A percentile compares a stretch with the other conserved stretches of the same genome.
These are phyloP conservation scores for Ochropleura plecta DNA, from an alignment of 2,888 invertebrate species.

Conservation along the genomic window DNA sequence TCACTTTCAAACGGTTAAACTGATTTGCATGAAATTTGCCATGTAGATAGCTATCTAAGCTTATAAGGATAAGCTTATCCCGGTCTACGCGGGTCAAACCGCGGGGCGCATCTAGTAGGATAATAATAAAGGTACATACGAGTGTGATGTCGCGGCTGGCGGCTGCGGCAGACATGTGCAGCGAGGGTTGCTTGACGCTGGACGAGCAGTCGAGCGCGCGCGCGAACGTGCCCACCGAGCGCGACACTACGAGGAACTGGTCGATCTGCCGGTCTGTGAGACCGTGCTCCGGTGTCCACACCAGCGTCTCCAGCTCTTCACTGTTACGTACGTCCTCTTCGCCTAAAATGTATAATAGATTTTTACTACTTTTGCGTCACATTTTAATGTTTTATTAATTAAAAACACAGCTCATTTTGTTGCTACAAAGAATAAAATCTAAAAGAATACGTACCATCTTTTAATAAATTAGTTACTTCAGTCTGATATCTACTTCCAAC, in stretches of 20 bases:
- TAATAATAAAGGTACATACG: slow-evolving; percentile 84
- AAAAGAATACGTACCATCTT: slow-evolving; percentile 91
- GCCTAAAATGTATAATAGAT: slow-evolving; percentile 82
- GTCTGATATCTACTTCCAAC: slow-evolving; percentile 99
- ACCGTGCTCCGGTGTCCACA: slow-evolving; percentile 98
- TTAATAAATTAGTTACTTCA: slow-evolving; percentile 95
- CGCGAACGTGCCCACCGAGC: slow-evolving; percentile 99
- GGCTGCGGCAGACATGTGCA: slow-evolving; percentile 99
- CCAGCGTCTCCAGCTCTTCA: slow-evolving; percentile 96
- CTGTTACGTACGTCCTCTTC: slow-evolving; percentile 92
- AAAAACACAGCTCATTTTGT: neutral
- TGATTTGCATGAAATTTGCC: too few species aligned
- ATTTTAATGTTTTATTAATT: neutral
- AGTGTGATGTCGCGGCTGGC: slow-evolving; percentile 99
- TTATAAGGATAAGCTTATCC: too few species aligned
- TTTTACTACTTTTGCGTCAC: slow-evolving; percentile 6
- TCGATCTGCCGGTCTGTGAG: slow-evolving; percentile 99
- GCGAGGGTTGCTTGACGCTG: slow-evolving; percentile 99
- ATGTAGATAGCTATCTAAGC: too few species aligned
- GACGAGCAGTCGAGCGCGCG: slow-evolving; percentile 99
- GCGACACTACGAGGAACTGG: slow-evolving; percentile 98
- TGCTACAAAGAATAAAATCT: neutral
- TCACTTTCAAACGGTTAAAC: too few species aligned
- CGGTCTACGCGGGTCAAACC: too few species aligned
- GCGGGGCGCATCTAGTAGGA: neutral